Conservation (phyloP, 2,797 vertebrate genomes). For the Knipowitschia caucasica region DNA sequence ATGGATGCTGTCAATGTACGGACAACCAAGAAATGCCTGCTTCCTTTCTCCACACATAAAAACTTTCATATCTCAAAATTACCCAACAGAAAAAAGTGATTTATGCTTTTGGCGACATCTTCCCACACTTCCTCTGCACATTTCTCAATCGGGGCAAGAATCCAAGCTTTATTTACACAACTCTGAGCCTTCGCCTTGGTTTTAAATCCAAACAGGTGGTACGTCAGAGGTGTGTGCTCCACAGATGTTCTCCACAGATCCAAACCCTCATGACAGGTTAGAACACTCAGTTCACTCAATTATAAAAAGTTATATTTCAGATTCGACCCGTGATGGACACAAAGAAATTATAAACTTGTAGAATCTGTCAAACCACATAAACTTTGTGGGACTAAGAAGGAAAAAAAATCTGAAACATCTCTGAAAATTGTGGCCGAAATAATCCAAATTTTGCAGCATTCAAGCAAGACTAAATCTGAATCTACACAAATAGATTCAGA, state of each 20-base stretch:
- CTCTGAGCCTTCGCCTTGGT: slow-evolving; percentile 33
- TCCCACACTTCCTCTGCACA: slow-evolving; percentile 16
- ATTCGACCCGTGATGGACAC: too few species aligned
- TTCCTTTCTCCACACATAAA: neutral
- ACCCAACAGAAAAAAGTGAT: neutral
- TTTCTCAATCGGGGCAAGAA: slow-evolving; percentile 35
- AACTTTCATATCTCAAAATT: neutral
- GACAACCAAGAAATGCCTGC: too few species aligned
- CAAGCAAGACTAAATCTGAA: too few species aligned
- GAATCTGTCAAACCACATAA: too few species aligned
- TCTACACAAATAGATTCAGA: too few species aligned
- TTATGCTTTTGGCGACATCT: slow-evolving; percentile 17
- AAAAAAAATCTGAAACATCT: too few species aligned
- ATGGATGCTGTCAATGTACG: neutral
- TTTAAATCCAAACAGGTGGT: slow-evolving; percentile 55
- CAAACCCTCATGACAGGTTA: too few species aligned
- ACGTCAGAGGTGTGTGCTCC: slow-evolving; percentile 44
- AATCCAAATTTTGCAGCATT: too few species aligned
- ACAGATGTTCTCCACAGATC: slow-evolving; percentile 72
- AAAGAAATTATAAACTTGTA: too few species aligned
- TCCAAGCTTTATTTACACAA: slow-evolving; percentile 46
- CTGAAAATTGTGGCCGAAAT: too few species aligned
- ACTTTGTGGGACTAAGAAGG: too few species aligned
- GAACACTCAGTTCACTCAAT: slow-evolving; percentile 53
- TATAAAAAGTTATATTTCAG: too few species aligned